Conservation (phyloP, 2,888 invertebrate genomes). For the Cantharis rustica region DNA sequence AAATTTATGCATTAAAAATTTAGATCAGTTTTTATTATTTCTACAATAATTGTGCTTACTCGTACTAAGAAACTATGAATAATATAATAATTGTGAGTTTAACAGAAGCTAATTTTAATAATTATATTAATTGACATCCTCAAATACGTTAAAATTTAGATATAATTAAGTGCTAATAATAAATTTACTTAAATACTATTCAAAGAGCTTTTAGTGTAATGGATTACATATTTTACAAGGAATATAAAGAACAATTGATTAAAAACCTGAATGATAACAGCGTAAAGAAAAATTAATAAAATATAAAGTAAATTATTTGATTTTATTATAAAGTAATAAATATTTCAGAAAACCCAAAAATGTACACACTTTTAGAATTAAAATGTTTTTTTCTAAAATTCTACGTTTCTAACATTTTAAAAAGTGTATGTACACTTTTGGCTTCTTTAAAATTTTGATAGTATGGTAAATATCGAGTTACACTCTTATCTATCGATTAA, state of each 20-base stretch:
- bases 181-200: background rate
- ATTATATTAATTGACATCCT: background rate
- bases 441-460: no score
- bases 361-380: no score
- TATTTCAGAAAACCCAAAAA: no score
- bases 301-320: background rate
- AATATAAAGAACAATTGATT: background rate
- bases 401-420: no score
- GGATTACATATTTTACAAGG: background rate
- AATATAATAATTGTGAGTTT: background rate
- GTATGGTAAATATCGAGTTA: no score
- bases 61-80: background rate
- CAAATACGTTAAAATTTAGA: background rate
- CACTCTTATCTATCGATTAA: no score
- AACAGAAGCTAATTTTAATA: background rate
- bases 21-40: background rate
- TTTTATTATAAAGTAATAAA: no score
- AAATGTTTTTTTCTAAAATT: no score
- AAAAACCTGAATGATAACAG: background rate
- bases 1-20: background rate
- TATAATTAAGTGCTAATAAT: background rate
- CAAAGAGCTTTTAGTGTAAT: background rate
- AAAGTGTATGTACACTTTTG: no score
- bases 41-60: background rate
- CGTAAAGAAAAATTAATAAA: background rate